phyloP scores from a whole-genome alignment of 2,888 invertebrate species.

The Napeogenes inachia region DNA sequence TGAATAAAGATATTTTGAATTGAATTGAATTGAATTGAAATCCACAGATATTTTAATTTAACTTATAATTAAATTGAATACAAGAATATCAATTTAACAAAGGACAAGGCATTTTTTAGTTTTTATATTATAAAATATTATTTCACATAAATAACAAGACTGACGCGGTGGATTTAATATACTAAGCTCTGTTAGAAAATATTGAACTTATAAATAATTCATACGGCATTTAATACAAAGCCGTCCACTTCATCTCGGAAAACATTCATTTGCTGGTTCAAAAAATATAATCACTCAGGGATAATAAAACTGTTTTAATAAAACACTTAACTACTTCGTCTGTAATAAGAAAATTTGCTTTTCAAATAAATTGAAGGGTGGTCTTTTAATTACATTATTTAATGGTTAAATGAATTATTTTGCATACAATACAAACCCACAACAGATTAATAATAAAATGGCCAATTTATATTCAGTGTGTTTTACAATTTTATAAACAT shows the following conservation, averaged over 20 bases:
- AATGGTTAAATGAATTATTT: too few relatives aligned
- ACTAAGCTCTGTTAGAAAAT: conserved; percentile 19
- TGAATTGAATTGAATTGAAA: too few relatives aligned
- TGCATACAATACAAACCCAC: too few relatives aligned
- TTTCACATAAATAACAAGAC: conserved; percentile 2
- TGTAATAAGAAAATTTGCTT: background rate
- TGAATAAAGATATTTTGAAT: too few relatives aligned
- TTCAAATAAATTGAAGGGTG: background rate
- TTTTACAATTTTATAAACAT: too few relatives aligned
- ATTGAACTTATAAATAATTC: conserved; percentile 28
- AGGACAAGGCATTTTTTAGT: too few relatives aligned
- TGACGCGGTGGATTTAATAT: conserved; percentile 5
- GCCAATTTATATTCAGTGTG: too few relatives aligned
- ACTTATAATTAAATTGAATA: too few relatives aligned
- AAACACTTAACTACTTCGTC: background rate
- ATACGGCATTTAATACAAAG: conserved; percentile 24
- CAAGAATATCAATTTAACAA: too few relatives aligned
- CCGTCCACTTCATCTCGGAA: conserved; percentile 13
- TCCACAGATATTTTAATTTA: too few relatives aligned
- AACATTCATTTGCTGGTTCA: conserved; percentile 16
- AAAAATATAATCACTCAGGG: conserved; percentile 8
- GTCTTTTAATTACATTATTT: background rate
- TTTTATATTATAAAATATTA: background rate
- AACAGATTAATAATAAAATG: too few relatives aligned
- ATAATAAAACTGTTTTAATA: background rate